phyloP scores from a whole-genome alignment of 2,797 vertebrate species.

The Stomatorhinus walkeri region DNA sequence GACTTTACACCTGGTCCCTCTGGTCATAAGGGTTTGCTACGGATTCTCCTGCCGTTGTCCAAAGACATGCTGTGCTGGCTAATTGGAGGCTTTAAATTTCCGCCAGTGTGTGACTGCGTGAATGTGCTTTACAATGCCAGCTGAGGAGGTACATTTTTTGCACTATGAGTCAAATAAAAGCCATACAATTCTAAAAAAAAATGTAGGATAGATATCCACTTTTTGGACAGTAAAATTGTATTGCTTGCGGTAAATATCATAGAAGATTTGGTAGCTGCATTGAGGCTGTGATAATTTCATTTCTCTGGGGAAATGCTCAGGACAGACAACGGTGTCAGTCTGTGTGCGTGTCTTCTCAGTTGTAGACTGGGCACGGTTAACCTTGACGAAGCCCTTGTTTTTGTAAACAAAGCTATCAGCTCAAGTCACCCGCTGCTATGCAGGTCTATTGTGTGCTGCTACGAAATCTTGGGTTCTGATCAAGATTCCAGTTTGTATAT shows the following conservation, averaged over 20 bases:
- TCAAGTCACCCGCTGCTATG: background rate
- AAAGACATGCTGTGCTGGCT: background rate
- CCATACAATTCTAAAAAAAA: background rate
- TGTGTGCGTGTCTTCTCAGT: background rate
- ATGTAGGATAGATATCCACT: background rate
- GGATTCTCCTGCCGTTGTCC: background rate
- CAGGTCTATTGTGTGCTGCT: background rate
- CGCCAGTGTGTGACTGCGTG: background rate
- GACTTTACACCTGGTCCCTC: background rate
- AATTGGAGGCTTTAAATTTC: background rate
- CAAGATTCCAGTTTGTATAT: background rate
- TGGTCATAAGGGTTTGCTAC: background rate
- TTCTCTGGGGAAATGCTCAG: background rate
- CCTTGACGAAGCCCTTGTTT: slow-evolving; percentile 8
- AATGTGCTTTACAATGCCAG: background rate
- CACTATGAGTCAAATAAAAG: background rate
- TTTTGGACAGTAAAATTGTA: background rate
- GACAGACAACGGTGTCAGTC: background rate
- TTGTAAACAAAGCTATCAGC: background rate
- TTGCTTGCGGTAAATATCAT: background rate
- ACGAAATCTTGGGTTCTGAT: background rate
- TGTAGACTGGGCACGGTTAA: background rate
- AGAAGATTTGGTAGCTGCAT: background rate
- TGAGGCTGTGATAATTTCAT: background rate
- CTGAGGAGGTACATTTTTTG: background rate